Conservation (phyloP, 2,888 invertebrate species). For the Stramonita haemastoma region DNA sequence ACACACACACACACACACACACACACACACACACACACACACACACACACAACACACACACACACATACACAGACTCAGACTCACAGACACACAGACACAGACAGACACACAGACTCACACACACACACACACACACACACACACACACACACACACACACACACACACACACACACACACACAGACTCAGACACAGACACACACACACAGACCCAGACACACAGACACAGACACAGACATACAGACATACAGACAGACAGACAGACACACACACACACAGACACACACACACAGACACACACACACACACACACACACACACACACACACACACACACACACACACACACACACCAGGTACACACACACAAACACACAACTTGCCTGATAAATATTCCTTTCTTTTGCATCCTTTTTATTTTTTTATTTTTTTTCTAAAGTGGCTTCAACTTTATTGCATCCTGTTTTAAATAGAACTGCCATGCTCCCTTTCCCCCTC, state of each 20-base stretch:
- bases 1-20: too few species aligned
- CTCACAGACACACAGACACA: too few species aligned
- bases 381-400: too few species aligned
- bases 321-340: neutral
- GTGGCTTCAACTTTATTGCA: too few species aligned
- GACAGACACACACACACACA: slow-evolving; percentile 4
- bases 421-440: too few species aligned
- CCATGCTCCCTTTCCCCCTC: too few species aligned
- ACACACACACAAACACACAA: slow-evolving; percentile 32
- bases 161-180: slow-evolving; percentile 35
- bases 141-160: slow-evolving; percentile 23
- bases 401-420: too few species aligned
- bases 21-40: too few species aligned
- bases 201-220: neutral
- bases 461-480: too few species aligned
- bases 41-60: too few species aligned
- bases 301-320: slow-evolving; percentile 20
- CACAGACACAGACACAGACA: neutral
- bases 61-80: too few species aligned
- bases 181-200: neutral
- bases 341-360: neutral
- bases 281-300: slow-evolving; percentile 33
- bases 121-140: neutral
- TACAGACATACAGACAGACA: slow-evolving; percentile 37
- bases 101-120: too few species aligned